These are phyloP conservation scores for Neodon shergylaensis DNA, from an alignment of 2,113 vertebrate species.

Conservation along the genomic window DNA sequence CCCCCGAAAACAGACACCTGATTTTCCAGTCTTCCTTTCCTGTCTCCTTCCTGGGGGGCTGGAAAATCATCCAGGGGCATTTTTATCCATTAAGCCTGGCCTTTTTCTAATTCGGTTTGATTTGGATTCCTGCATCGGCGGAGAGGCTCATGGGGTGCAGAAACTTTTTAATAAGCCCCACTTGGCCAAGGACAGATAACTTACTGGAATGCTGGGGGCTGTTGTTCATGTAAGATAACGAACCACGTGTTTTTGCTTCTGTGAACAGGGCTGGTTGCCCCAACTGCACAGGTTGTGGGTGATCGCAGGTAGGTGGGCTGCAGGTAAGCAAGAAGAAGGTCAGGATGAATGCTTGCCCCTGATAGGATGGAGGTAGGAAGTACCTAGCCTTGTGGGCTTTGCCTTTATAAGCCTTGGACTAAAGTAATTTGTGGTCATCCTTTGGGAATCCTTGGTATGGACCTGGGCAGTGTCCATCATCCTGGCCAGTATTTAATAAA, in stretches of 20 bases:
- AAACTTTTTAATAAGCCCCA: not conserved
- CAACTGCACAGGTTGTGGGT: not conserved
- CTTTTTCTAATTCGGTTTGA: too few species aligned
- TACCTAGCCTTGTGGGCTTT: not conserved
- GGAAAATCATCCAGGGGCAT: too few species aligned
- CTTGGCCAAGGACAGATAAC: not conserved
- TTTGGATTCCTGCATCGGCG: too few species aligned
- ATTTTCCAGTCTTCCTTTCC: too few species aligned
- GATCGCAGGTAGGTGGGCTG: not conserved
- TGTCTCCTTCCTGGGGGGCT: too few species aligned
- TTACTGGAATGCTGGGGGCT: not conserved
- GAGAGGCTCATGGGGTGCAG: too few species aligned
- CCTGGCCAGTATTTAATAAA: not conserved
- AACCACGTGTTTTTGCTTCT: not conserved
- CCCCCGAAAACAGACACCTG: too few species aligned
- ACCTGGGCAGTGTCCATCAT: not conserved
- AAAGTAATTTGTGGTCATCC: too few species aligned
- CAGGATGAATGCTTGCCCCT: not conserved
- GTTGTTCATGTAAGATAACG: not conserved
- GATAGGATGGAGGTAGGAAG: not conserved
- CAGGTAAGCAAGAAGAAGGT: not conserved
- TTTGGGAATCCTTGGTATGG: not conserved
- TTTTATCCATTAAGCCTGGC: too few species aligned
- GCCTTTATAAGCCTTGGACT: not conserved
- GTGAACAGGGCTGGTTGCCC: not conserved